Evolutionary conservation across 2,113 vertebrate species (phyloP).

Genomic region (Syngnathoides biaculeatus): DNA sequence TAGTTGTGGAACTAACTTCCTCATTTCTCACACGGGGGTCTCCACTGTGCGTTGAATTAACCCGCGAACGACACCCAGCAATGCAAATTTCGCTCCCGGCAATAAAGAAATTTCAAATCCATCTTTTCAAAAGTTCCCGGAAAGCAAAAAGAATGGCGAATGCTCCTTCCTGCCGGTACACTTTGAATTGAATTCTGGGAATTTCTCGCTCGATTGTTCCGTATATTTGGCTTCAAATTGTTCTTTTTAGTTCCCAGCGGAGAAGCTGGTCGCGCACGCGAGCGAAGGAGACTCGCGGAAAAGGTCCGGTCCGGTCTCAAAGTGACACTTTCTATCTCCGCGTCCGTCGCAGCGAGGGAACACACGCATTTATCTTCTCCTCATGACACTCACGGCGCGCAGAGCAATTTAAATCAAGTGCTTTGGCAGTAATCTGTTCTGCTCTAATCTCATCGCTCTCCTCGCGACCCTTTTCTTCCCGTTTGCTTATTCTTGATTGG

Average conservation of each 20-base stretch:
- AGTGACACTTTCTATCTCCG: slow-evolving; percentile 22
- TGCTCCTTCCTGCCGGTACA: not conserved
- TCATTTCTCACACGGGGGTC: not conserved
- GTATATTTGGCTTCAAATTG: not conserved
- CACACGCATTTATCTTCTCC: slow-evolving; percentile 47
- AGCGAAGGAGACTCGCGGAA: not conserved
- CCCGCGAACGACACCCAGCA: not conserved
- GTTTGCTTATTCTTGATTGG: slow-evolving; percentile 41
- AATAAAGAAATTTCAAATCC: too few relatives aligned
- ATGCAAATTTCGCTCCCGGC: not conserved
- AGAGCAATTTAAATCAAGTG: slow-evolving; percentile 45
- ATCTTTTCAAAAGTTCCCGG: not conserved
- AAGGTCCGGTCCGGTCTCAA: slow-evolving; percentile 6
- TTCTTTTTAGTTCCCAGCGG: not conserved
- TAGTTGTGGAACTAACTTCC: not conserved
- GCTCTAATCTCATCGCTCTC: slow-evolving; percentile 37
- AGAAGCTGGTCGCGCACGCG: not conserved
- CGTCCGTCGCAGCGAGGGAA: slow-evolving; percentile 8
- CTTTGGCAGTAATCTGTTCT: slow-evolving; percentile 51
- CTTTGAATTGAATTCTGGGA: not conserved
- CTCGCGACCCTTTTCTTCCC: slow-evolving; percentile 16
- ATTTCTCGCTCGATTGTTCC: not conserved
- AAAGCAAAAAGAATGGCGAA: not conserved
- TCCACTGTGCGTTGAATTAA: too few relatives aligned
- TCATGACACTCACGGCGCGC: slow-evolving; percentile 19